Base-by-base conservation (phyloP, 1,140 invertebrate species). In the Trachymyrmex septentrionalis region DNA sequence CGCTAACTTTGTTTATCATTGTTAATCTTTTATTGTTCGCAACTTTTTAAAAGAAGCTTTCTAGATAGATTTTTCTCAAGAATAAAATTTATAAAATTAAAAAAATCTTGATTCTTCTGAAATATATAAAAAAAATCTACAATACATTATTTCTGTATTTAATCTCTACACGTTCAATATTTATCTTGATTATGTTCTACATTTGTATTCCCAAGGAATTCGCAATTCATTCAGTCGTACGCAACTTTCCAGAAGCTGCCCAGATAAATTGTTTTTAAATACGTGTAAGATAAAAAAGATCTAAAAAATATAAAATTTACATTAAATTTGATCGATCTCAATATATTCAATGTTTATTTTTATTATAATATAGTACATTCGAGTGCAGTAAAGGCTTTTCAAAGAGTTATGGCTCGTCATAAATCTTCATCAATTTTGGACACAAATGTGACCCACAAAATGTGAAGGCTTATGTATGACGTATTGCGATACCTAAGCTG, bases 261-360 rank as follows among this genome's bases (percentile, higher is more conserved):
- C 9, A n/a, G 30, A 66, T 66, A 38, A 16, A 34, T 34, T 2
- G 24, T 7, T 67, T 67, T 16, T 10, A n/a, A 21, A 21, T 14
- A 67, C 19, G 38, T 9, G 0, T 64, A 21, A 44, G 44, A 67
- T 21, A 44, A 10, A 44, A 44, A 12, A 19, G 7, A 27, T 27
- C 2, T 12, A 38, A 21, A n/a, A n/a, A 57, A 57, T 19, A 21
- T 44, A 44, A 69, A 34, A 44, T 44, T 12, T 12, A 72, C 53
- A 50, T 72, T 72, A 72, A 27, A 50, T 12, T 6, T 50, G 10
- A 67, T 67, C n/a, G 57, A 53, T 72, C 24, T 73, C 71, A 5
- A 73, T 53, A 73, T 5, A 38, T 38, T 38, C 19, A 12, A 34
- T 0, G 9, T 38, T n/a, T 34, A 57, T 55, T 14, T 38, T 38